phyloP scores from a whole-genome alignment of 2,888 invertebrate genomes.

The Pegoplata infirma region DNA sequence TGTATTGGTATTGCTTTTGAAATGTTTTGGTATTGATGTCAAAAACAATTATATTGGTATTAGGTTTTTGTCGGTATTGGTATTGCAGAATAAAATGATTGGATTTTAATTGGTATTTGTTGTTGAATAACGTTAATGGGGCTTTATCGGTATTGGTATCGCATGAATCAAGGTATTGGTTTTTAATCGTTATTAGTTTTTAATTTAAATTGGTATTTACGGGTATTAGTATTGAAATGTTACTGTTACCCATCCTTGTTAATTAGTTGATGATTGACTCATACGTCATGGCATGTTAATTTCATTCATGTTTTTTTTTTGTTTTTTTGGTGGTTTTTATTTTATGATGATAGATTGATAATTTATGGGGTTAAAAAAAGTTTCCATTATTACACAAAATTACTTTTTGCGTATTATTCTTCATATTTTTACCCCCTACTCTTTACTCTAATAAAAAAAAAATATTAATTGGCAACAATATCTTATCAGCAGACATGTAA shows the following conservation, averaged over 20 bases:
- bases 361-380: neutral
- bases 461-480: constrained; percentile 37
- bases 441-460: constrained; percentile 1
- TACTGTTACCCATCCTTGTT: neutral
- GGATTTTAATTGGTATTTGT: no score
- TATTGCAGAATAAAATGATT: no score
- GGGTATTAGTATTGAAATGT: no score
- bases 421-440: neutral
- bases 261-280: neutral
- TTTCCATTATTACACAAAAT: neutral
- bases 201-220: no score
- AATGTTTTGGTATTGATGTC: no score
- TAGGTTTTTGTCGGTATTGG: no score
- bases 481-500: constrained; percentile 40
- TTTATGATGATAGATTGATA: neutral
- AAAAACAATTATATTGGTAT: no score
- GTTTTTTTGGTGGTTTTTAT: neutral
- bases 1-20: no score
- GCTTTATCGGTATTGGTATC: no score
- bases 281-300: neutral
- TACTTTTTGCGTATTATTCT: neutral
- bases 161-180: no score
- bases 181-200: no score
- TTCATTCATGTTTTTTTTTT: neutral
- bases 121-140: no score